phyloP scores from a whole-genome alignment of 2,113 vertebrate genomes.

The Sisor rabdophorus region DNA sequence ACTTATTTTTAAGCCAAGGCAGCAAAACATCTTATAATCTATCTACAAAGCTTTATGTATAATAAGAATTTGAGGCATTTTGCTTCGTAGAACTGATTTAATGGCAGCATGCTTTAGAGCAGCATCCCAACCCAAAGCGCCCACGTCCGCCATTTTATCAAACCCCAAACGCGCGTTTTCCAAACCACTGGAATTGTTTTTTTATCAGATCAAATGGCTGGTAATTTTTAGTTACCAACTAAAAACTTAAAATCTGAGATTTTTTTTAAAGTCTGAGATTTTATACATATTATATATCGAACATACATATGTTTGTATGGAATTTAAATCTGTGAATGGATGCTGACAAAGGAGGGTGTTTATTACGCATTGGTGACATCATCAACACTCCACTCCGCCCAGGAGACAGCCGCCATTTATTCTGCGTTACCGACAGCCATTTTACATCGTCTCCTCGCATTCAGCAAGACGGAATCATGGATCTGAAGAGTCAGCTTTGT shows the following conservation, averaged over 20 bases:
- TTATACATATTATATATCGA: neutral
- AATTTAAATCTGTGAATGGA: neutral
- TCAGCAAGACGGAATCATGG: neutral
- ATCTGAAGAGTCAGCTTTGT: slow-evolving; percentile 82
- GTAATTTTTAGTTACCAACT: neutral
- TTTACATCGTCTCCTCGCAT: slow-evolving; percentile 18
- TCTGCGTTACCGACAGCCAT: slow-evolving; percentile 37
- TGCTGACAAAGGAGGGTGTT: neutral
- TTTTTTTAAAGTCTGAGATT: neutral
- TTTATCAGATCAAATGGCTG: too few relatives aligned
- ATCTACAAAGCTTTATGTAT: neutral
- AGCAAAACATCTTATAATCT: neutral
- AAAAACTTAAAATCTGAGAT: too few relatives aligned
- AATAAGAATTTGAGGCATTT: neutral
- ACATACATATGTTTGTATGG: too few relatives aligned
- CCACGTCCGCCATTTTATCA: slow-evolving; percentile 15
- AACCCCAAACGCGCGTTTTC: neutral
- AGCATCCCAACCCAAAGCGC: neutral
- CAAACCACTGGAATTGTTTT: neutral
- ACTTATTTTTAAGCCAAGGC: neutral
- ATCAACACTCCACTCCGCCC: neutral
- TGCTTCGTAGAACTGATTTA: too few relatives aligned
- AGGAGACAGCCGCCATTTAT: slow-evolving; percentile 44
- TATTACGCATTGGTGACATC: neutral
- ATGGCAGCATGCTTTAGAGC: neutral